Evolutionary conservation across 2,888 invertebrate genomes (phyloP), one percentile per base, ranked within the genome.

Genomic region (Gymnoscelis rufifasciata): DNA sequence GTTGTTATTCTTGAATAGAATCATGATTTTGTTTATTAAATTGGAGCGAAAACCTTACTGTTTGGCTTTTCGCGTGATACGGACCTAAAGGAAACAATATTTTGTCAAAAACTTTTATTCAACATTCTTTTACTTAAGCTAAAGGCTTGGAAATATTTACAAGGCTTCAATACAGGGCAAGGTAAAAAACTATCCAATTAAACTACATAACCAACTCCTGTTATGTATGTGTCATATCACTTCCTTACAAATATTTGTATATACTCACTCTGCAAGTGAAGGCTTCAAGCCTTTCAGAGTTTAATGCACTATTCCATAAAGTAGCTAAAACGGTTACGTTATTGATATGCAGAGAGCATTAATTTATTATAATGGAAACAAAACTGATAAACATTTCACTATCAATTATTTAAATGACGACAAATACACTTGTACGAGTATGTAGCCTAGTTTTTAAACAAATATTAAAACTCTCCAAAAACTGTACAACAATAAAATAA

Each of bases 131-230:
- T 66, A 15, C 83, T 83, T 87, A 87, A 43, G 64, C 73, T 83
- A 86, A 86, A 88, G 84, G 87, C 87, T 82, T 82, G 77, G 74
- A 82, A 78, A 74, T 87, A 88, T 88, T 80, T 88, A 88, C 87
- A 88, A 79, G 86, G 86, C 83, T 83, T 83, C 69, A 48, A 83
- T 81, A 79, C 69, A 77, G 79, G 84, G 84, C 84, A 86, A 84
- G 86, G 84, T 86, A 86, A 79, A 84, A 83, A 83, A 87, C 80
- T 79, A 82, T 79, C 77, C 78, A 80, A 77, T 75, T 72, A 78
- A 62, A 68, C 70, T 78, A 77, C 61, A 71, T 66, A 71, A 72
- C 70, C 71, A 63, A 78, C 73, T 77, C 71, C 65, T 71, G 72
- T 74, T 70, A 66, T 82, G 79, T 72, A 19, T 35, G 8, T 19